Evolutionary conservation across 2,113 vertebrate species (phyloP).

Genomic region (Piaya cayana): DNA sequence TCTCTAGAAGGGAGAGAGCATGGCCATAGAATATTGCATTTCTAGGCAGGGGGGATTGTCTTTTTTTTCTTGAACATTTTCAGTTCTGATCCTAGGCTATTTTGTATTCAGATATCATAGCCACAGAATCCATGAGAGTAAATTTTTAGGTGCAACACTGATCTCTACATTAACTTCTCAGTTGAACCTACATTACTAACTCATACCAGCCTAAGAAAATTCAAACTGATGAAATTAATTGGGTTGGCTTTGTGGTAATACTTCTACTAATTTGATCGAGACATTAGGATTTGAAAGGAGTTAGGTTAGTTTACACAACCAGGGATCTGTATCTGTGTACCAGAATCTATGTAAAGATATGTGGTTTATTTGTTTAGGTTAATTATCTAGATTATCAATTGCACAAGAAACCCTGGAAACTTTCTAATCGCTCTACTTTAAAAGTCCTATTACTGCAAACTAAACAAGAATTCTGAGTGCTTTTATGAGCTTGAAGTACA

Average conservation of each 20-base stretch:
- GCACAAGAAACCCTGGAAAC: neutral
- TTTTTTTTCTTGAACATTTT: neutral
- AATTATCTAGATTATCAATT: neutral
- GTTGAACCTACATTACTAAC: neutral
- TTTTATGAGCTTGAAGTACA: neutral
- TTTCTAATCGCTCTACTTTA: neutral
- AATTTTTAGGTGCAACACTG: neutral
- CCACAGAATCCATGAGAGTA: rapidly evolving
- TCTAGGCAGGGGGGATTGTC: neutral
- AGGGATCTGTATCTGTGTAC: neutral
- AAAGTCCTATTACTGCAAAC: neutral
- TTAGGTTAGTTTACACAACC: neutral
- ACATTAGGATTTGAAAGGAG: neutral
- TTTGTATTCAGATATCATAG: neutral
- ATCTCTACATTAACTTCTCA: neutral
- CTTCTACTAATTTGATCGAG: neutral
- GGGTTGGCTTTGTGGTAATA: neutral
- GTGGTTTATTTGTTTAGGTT: neutral
- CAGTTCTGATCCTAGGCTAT: neutral
- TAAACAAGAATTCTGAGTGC: neutral
- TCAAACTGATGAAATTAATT: neutral
- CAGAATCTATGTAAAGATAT: neutral
- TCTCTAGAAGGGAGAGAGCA: neutral
- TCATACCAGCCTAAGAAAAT: neutral
- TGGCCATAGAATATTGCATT: neutral